A percentile compares a stretch with the other conserved stretches of the same genome.
These are phyloP conservation scores for Naso thynnoides DNA, from an alignment of 2,797 vertebrate species.

Conservation along the genomic window DNA sequence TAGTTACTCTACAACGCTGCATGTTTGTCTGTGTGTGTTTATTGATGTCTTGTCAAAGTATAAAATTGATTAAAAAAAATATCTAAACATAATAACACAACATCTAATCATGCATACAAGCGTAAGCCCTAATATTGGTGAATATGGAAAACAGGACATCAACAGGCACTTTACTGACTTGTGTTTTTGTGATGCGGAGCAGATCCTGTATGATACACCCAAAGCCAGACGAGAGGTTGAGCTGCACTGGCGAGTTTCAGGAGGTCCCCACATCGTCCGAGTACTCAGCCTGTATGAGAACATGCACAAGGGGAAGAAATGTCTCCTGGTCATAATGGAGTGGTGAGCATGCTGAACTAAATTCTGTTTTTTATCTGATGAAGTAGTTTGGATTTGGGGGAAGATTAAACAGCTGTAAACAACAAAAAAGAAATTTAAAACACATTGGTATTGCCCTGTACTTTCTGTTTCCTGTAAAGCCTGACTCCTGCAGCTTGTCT, in stretches of 20 bases:
- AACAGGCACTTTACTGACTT: not conserved
- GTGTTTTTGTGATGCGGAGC: slow-evolving; percentile 29
- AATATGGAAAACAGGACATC: not conserved
- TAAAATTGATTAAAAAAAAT: not conserved
- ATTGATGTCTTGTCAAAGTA: slow-evolving; percentile 23
- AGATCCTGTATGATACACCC: slow-evolving; percentile 93
- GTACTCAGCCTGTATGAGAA: slow-evolving; percentile 94
- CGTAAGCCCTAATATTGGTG: not conserved
- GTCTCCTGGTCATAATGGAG: slow-evolving; percentile 95
- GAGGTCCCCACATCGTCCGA: slow-evolving; percentile 90
- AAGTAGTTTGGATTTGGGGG: not conserved
- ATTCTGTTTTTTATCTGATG: too few species aligned
- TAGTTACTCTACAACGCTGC: too few species aligned
- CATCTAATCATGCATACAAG: not conserved
- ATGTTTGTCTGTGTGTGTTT: slow-evolving; percentile 4
- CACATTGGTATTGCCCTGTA: not conserved
- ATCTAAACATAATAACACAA: too few species aligned
- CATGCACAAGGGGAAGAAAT: slow-evolving; percentile 91
- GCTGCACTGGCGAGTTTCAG: slow-evolving; percentile 91
- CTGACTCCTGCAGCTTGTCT: not conserved
- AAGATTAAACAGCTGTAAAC: not conserved
- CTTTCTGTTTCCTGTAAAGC: not conserved
- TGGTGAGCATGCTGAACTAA: slow-evolving; percentile 90
- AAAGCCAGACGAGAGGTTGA: slow-evolving; percentile 94
- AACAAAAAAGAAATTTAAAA: not conserved